Evolutionary conservation across 2,797 vertebrate genomes (phyloP), one percentile per base, ranked within the genome.

Genomic region (Ptychadena robeensis): DNA sequence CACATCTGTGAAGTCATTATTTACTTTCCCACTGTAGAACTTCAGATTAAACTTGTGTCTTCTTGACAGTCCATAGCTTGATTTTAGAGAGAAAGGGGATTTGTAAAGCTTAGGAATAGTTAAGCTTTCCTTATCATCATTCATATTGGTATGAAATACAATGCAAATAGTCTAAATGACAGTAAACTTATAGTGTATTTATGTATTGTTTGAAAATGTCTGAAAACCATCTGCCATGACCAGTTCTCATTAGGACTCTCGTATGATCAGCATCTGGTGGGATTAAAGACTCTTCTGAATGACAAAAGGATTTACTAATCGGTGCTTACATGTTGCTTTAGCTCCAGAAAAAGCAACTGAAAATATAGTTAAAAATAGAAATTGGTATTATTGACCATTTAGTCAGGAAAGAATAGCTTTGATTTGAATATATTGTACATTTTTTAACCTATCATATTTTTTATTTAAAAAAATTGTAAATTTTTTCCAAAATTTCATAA

Each of bases 281-380:
- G 87, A 87, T 89, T 90, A 90, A 66, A 66, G 37, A 86, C 35
- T 80, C 35, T 48, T 77, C 76, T 81, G 69, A 88, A 86, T 1
- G 71, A 73, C 73, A 88, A 80, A 85, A 87, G 89, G 89, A 89
- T 90, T 91, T 90, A 90, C 78, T 79, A 72, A 87, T 86, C 80
- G 85, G 85, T 90, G 85, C 75, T 90, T 90, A 90, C 81, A 88
- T 71, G 63, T 82, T 89, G 88, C 82, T 89, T 89, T 89, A 87
- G 81, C 80, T 73, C 79, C 64, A 76, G 31, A 64, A 86, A 83
- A 88, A 72, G 76, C 86, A 80, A 81, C 35, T 0, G 0, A 59
- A 88, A 89, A 86, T 88, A 82, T 85, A 85, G 83, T 57, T 80
- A 87, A 82, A 88, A 90, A 90, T 84, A 74, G 48, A 67, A 32